phyloP scores from a whole-genome alignment of 2,113 vertebrate genomes.

The Eolophus roseicapilla region DNA sequence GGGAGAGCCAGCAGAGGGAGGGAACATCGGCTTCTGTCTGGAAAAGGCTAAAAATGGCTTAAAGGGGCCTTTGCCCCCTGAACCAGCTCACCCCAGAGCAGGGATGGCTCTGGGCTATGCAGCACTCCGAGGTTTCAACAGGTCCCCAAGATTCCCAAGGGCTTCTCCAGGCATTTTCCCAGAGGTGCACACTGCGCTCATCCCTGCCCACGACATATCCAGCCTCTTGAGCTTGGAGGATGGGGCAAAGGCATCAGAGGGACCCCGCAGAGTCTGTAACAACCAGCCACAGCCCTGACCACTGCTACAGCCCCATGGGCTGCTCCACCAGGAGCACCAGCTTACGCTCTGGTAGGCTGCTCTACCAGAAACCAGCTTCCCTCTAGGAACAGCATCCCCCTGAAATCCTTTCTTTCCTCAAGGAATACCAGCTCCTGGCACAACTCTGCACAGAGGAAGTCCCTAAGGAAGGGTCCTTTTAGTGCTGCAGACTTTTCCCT shows the following conservation, averaged over 20 bases:
- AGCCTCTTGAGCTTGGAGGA: neutral
- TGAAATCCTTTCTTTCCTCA: neutral
- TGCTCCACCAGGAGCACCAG: neutral
- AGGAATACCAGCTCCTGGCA: neutral
- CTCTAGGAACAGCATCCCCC: neutral
- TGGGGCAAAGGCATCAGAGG: neutral
- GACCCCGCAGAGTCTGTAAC: neutral
- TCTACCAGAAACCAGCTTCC: neutral
- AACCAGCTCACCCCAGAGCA: neutral
- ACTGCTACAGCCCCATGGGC: neutral
- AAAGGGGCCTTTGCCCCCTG: neutral
- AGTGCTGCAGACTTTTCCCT: neutral
- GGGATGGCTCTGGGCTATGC: neutral
- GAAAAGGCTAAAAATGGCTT: neutral
- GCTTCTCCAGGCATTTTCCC: neutral
- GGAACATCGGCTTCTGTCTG: neutral
- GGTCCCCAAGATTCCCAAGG: neutral
- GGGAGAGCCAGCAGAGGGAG: neutral
- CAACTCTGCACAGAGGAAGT: neutral
- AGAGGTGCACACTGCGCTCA: neutral
- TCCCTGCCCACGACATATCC: fast-evolving
- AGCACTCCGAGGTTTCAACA: neutral
- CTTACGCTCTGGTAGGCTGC: neutral
- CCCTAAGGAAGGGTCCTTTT: neutral
- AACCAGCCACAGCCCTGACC: neutral